Percentiles rank a stretch among this genome's conserved stretches.
These are phyloP conservation scores for Unio pictorum DNA, from an alignment of 2,888 invertebrate species.

Conservation along the genomic window DNA sequence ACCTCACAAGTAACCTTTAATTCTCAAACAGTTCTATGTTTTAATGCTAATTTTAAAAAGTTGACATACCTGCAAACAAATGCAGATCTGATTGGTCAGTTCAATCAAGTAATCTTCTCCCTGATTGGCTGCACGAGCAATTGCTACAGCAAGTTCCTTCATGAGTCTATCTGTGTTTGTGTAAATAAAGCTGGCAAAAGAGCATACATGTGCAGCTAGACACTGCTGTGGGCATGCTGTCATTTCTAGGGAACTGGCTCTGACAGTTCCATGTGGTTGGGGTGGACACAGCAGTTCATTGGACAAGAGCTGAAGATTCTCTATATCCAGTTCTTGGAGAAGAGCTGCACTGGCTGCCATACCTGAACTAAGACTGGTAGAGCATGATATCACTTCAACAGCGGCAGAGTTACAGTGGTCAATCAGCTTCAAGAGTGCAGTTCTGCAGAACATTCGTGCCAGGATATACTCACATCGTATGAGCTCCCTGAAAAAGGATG, in stretches of 20 bases:
- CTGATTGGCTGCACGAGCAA: constrained; percentile 67
- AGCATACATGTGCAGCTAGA: constrained; percentile 53
- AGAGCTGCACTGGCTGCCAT: constrained; percentile 66
- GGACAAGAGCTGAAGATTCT: constrained; percentile 70
- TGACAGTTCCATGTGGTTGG: constrained; percentile 62
- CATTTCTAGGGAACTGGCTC: constrained; percentile 46
- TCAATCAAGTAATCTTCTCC: constrained; percentile 70
- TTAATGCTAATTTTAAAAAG: neutral
- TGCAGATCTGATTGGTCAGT: constrained; percentile 68
- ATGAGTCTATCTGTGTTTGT: constrained; percentile 58
- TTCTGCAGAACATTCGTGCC: constrained; percentile 66
- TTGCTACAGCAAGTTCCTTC: constrained; percentile 65
- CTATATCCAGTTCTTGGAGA: constrained; percentile 69
- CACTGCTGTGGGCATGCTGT: constrained; percentile 54
- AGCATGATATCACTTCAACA: constrained; percentile 58
- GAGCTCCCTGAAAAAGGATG: constrained; percentile 60
- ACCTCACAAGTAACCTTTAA: no score
- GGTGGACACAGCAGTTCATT: constrained; percentile 64
- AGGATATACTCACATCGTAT: constrained; percentile 63
- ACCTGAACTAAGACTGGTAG: constrained; percentile 55
- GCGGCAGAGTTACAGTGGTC: constrained; percentile 68
- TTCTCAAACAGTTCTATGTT: neutral
- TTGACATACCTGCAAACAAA: constrained; percentile 65
- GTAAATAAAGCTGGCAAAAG: constrained; percentile 65
- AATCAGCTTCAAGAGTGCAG: constrained; percentile 65